phyloP scores from a whole-genome alignment of 2,888 invertebrate genomes.

The Coelinius sp. region DNA sequence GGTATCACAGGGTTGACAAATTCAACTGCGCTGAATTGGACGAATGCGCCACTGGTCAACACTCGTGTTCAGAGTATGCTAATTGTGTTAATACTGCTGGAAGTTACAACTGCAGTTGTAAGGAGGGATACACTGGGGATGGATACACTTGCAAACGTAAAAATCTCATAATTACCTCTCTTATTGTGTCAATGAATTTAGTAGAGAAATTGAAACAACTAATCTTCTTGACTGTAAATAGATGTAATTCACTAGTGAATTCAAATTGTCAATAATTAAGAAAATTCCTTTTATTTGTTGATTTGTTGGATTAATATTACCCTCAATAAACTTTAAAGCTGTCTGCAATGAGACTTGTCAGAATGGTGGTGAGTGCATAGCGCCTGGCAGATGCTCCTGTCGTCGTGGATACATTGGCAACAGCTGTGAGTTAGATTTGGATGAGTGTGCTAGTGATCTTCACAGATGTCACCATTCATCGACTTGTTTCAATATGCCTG shows the following conservation, averaged over 20 bases:
- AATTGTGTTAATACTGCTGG: slow-evolving; percentile 86
- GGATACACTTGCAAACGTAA: slow-evolving; percentile 85
- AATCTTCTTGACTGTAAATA: slow-evolving; percentile 6
- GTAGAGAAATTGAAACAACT: background rate
- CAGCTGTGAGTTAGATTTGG: slow-evolving; percentile 88
- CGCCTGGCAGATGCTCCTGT: slow-evolving; percentile 85
- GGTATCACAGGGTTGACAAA: slow-evolving; percentile 83
- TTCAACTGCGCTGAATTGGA: slow-evolving; percentile 87
- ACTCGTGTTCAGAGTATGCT: slow-evolving; percentile 83
- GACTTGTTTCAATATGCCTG: slow-evolving; percentile 88
- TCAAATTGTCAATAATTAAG: background rate
- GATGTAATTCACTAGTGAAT: too few relatives aligned
- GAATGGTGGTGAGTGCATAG: slow-evolving; percentile 86
- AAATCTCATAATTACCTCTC: background rate
- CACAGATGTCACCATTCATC: slow-evolving; percentile 84
- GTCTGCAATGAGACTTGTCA: slow-evolving; percentile 85
- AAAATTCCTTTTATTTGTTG: background rate
- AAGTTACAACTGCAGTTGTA: slow-evolving; percentile 84
- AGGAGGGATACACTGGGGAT: slow-evolving; percentile 82
- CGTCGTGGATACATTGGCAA: slow-evolving; percentile 85
- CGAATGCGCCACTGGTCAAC: slow-evolving; percentile 81
- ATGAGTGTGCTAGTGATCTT: slow-evolving; percentile 83
- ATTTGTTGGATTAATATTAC: background rate
- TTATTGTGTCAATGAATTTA: background rate
- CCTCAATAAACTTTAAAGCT: slow-evolving; percentile 72